Base-by-base conservation (phyloP, 2,113 vertebrate genomes). In the Lycocorax pyrrhopterus region DNA sequence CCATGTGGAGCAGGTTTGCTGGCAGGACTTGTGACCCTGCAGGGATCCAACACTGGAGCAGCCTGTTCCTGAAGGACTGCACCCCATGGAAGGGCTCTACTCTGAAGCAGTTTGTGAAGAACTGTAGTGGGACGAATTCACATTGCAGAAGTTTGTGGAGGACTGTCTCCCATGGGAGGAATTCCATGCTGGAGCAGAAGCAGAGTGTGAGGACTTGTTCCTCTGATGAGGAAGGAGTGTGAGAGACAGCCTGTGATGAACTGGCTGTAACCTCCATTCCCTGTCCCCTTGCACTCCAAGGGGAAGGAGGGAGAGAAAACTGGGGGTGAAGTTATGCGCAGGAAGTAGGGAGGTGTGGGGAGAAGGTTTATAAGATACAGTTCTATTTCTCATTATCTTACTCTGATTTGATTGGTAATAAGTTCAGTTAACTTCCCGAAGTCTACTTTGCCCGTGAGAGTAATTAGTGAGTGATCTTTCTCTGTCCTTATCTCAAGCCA, bases 61-160 rank as follows among this genome's bases (percentile, higher is more conserved):
- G 52, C 29, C 43, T 66, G 9, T 53, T 46, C 77, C 46, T 75
- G 60, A 52, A 59, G 33, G 44, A n/a, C 20, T 52, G 37, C 25
- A 21, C 33, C 29, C 29, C 2, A 1, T 33, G 9, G 46, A 46
- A 59, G 9, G 19, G 22, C 39, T 8, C 10, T 22, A 23, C 44
- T 37, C 44, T 59, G 52, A 19, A 39, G 19, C 13, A 52, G 44
- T n/a, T 67, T 59, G 27, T 67, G 68, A 59, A 81, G 20, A 59
- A 21, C 60, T 74, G 13, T 3, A 52, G 2, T 44, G 33, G 19
- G 27, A 58, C 0, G 2, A 12, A 51, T 13, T 67, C 32, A 35
- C 30, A 12, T 35, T 67, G 39, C 6, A 59, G 13, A 35, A 32
- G 11, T 58, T 67, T 67, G 62, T 35, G 16, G 32, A 76, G 26